phyloP scores from a whole-genome alignment of 2,888 invertebrate genomes.

The Thumatha senex region DNA sequence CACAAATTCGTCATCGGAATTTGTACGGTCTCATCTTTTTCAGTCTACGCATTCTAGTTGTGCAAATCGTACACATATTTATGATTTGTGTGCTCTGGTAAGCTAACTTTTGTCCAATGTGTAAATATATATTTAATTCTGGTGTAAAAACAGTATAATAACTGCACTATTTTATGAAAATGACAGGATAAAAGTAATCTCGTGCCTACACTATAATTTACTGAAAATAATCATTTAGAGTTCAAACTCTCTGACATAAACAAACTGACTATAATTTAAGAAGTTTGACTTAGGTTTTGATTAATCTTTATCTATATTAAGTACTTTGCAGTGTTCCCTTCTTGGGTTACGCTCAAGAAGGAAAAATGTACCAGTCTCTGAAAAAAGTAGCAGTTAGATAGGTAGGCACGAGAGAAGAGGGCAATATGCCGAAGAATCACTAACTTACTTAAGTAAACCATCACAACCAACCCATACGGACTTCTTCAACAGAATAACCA shows the following conservation, averaged over 20 bases:
- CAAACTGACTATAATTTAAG: constrained; percentile 37
- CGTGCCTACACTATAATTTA: constrained; percentile 53
- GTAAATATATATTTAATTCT: too few species aligned
- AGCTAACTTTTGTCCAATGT: constrained; percentile 11
- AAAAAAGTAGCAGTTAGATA: constrained; percentile 59
- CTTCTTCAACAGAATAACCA: constrained; percentile 73
- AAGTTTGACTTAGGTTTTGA: constrained; percentile 41
- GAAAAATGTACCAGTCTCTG: constrained; percentile 43
- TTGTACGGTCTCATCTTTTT: too few species aligned
- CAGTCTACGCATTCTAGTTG: too few species aligned
- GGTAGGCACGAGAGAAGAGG: constrained; percentile 60
- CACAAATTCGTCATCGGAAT: constrained; percentile 48
- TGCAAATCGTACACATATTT: too few species aligned
- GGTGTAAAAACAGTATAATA: constrained; percentile 17
- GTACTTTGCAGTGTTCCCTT: constrained; percentile 59
- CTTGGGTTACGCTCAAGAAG: too few species aligned
- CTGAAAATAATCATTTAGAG: constrained; percentile 61
- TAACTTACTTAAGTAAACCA: constrained; percentile 83
- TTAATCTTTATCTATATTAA: constrained; percentile 53
- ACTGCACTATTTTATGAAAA: constrained; percentile 49
- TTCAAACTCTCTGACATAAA: constrained; percentile 42
- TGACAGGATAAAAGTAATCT: constrained; percentile 67
- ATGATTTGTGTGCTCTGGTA: too few species aligned
- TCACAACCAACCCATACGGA: constrained; percentile 83
- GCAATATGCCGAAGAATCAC: constrained; percentile 71